phyloP scores from a whole-genome alignment of 2,113 vertebrate genomes.

The Piaya cayana region DNA sequence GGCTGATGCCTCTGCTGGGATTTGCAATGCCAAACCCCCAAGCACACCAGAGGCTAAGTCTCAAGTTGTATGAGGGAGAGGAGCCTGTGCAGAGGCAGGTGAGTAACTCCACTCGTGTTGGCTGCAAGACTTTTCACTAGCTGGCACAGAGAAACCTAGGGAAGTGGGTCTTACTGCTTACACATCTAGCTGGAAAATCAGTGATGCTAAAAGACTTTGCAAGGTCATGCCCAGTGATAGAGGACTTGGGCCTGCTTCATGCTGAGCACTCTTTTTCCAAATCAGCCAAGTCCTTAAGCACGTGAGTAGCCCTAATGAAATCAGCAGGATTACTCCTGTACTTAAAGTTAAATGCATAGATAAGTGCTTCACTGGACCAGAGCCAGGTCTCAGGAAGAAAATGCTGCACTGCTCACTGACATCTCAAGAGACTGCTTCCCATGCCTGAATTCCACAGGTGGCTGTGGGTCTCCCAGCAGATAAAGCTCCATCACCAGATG shows the following conservation, averaged over 20 bases:
- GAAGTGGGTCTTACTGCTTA: neutral
- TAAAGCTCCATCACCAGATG: neutral
- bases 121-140: neutral
- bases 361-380: neutral
- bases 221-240: neutral
- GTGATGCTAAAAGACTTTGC: neutral
- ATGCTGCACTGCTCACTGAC: rapidly evolving
- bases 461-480: neutral
- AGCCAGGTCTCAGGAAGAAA: neutral
- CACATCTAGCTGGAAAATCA: rapidly evolving
- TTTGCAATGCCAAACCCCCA: rapidly evolving
- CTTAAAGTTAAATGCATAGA: neutral
- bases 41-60: neutral
- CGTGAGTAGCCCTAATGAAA: neutral
- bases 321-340: neutral
- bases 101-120: rapidly evolving
- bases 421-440: neutral
- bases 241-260: neutral
- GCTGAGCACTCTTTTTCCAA: neutral
- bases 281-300: neutral
- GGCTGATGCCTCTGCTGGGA: neutral
- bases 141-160: rapidly evolving
- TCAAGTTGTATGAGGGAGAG: neutral
- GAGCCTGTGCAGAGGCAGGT: rapidly evolving
- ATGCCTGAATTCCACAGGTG: neutral